Percentiles rank a stretch among this genome's conserved stretches.
phyloP scores from a whole-genome alignment of 2,113 vertebrate species.

The Apodemus speciosus region DNA sequence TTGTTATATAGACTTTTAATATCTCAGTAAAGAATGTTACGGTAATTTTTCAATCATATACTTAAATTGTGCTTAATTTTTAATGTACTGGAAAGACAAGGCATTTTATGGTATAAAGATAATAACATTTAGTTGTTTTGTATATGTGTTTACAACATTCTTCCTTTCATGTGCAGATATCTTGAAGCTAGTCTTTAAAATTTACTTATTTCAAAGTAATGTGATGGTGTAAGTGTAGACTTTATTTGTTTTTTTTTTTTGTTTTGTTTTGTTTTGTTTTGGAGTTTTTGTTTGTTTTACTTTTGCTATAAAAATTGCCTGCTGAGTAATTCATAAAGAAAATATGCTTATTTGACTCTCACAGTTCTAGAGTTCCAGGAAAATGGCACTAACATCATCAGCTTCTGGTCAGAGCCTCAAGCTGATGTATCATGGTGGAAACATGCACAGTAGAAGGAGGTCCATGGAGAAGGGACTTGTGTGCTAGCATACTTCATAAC shows the following conservation, averaged over 20 bases:
- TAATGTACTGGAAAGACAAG: neutral
- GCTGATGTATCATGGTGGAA: neutral
- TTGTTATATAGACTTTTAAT: neutral
- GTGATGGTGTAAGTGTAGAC: neutral
- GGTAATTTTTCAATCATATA: neutral
- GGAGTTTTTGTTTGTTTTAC: neutral
- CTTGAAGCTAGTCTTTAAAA: slow-evolving; percentile 6
- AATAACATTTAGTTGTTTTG: slow-evolving; percentile 1
- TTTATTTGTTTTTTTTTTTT: neutral
- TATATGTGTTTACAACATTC: neutral
- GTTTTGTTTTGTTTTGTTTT: no score
- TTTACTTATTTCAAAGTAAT: neutral
- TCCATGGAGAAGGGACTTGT: neutral
- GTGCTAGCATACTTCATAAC: neutral
- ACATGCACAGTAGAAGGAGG: neutral
- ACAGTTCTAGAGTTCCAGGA: neutral
- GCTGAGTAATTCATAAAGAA: neutral
- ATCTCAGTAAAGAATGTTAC: slow-evolving; percentile 10
- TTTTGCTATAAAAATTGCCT: neutral
- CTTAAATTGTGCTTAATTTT: neutral
- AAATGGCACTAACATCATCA: neutral
- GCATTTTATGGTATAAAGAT: neutral
- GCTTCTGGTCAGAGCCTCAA: neutral
- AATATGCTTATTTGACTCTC: neutral
- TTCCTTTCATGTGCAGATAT: neutral